These are phyloP conservation scores for Pelodiscus sinensis DNA, from an alignment of 2,113 vertebrate species.

Conservation along the genomic window DNA sequence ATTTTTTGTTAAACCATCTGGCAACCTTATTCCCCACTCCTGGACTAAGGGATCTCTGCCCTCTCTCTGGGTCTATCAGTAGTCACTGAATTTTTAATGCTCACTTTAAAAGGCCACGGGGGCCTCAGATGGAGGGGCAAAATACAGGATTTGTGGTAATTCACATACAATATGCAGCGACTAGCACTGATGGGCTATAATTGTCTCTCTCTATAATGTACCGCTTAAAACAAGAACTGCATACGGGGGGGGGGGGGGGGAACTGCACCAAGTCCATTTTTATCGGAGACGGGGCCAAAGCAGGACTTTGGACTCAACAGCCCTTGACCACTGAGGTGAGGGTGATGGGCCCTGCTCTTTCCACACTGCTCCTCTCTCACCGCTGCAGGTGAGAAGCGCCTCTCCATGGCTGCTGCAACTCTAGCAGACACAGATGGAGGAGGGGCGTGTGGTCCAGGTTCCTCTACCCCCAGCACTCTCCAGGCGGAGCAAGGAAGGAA, in stretches of 20 bases:
- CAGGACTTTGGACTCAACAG: conserved; percentile 17
- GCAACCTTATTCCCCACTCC: no score
- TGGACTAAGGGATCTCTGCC: neutral
- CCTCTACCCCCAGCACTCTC: no score
- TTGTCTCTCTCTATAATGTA: neutral
- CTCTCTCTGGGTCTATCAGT: neutral
- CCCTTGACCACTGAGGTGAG: neutral
- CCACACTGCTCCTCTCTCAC: neutral
- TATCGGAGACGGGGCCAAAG: neutral
- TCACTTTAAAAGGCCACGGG: neutral
- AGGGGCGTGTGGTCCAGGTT: no score
- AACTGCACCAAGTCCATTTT: neutral
- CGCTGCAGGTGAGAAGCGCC: no score
- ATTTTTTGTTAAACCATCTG: no score
- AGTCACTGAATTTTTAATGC: neutral
- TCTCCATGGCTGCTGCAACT: no score
- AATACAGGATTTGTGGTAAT: neutral
- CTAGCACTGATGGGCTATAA: neutral
- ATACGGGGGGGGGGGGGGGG: neutral
- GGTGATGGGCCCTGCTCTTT: neutral
- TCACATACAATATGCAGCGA: neutral
- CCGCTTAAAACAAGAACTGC: neutral
- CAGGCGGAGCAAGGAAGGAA: no score
- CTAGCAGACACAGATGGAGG: no score
- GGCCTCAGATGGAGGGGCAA: neutral